These are phyloP conservation scores for Sesamia nonagrioides DNA, from an alignment of 1,140 invertebrate species.

Conservation along the genomic window DNA sequence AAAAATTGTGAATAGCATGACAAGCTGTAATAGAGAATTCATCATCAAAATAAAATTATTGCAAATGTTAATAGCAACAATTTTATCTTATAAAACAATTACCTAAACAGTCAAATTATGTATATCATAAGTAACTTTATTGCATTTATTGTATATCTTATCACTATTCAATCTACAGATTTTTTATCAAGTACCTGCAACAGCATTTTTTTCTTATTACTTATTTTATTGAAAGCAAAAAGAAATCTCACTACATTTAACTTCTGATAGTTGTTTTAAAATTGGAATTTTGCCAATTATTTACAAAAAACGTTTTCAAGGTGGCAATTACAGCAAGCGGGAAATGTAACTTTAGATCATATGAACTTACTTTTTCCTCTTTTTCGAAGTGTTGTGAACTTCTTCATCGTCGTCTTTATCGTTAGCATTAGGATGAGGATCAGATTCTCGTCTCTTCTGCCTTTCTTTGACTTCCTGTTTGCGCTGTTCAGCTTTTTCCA, in stretches of 20 bases:
- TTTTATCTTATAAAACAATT: not conserved
- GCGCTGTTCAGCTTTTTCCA: conserved; percentile 93
- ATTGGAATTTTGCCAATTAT: conserved; percentile 15
- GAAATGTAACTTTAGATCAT: conserved; percentile 1
- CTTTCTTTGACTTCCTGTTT: conserved; percentile 91
- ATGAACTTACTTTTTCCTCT: conserved; percentile 82
- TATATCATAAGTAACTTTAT: not conserved
- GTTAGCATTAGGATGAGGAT: conserved; percentile 80
- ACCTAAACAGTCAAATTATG: not conserved
- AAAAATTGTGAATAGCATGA: too few relatives aligned
- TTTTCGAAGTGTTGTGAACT: conserved; percentile 75
- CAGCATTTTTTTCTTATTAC: not conserved
- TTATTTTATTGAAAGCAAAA: not conserved
- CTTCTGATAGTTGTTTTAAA: not conserved
- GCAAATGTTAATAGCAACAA: not conserved
- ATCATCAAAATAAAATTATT: too few relatives aligned
- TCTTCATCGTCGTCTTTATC: conserved; percentile 86
- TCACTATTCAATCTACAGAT: not conserved
- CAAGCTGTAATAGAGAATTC: too few relatives aligned
- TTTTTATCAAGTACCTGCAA: not conserved
- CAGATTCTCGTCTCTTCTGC: conserved; percentile 86
- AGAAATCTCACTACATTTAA: conserved; percentile 2
- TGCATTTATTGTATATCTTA: not conserved
- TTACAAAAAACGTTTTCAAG: not conserved
- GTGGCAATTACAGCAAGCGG: conserved; percentile 11